Evolutionary conservation across 2,113 vertebrate species (phyloP).

Genomic region (Smithornis capensis): DNA sequence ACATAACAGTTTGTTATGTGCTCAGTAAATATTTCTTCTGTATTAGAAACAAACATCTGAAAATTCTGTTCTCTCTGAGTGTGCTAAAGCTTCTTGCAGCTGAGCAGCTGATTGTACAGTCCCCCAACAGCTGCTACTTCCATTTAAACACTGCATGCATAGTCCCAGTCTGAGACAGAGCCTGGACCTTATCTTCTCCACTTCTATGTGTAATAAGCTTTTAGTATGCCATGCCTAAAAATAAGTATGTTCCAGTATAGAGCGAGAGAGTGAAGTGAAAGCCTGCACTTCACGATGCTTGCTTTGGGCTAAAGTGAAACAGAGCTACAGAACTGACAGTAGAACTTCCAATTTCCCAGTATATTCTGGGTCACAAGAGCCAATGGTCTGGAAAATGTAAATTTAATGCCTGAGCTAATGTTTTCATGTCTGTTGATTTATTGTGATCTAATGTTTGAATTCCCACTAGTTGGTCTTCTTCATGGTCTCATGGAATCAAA

Average conservation of each 20-base stretch:
- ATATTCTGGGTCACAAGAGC: constrained; percentile 44
- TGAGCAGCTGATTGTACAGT: neutral
- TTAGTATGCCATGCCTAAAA: neutral
- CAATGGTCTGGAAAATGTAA: constrained; percentile 58
- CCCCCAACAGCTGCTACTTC: neutral
- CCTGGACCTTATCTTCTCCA: neutral
- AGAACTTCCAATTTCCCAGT: constrained; percentile 36
- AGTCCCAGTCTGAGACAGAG: neutral
- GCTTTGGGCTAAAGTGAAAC: constrained; percentile 22
- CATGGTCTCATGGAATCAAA: constrained; percentile 26
- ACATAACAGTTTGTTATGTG: neutral
- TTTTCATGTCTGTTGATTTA: constrained; percentile 49
- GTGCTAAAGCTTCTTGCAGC: neutral
- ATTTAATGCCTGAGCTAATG: constrained; percentile 58
- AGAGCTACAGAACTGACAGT: neutral
- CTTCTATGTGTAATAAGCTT: neutral
- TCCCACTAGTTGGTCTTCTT: neutral
- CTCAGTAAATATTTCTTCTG: neutral
- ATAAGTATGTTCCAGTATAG: neutral
- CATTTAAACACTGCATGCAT: neutral
- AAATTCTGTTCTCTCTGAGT: neutral
- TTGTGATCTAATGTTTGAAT: constrained; percentile 36
- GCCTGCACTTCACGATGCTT: neutral
- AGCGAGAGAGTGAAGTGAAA: neutral
- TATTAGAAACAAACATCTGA: neutral